A percentile compares a stretch with the other conserved stretches of the same genome.
phyloP scores from a whole-genome alignment of 2,113 vertebrate species.

The Triplophysa siluroides region DNA sequence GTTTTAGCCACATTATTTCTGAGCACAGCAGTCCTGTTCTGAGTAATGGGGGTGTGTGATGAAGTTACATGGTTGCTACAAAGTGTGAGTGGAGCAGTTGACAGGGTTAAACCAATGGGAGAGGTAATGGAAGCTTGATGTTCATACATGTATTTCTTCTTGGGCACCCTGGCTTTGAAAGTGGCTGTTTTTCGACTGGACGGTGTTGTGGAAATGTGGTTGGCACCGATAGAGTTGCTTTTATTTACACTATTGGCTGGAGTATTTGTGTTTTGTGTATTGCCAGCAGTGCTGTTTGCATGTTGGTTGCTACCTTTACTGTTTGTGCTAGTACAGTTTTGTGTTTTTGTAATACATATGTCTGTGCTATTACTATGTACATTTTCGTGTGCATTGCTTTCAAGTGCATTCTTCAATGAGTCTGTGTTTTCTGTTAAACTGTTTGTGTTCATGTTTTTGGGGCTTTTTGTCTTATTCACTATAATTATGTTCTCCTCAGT shows the following conservation, averaged over 20 bases:
- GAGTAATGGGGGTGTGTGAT: not conserved
- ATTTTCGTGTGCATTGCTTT: constrained; percentile 1
- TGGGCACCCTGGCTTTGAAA: constrained; percentile 86
- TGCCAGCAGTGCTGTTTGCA: constrained; percentile 39
- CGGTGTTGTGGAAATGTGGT: constrained; percentile 70
- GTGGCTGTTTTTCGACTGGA: constrained; percentile 88
- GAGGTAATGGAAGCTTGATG: constrained; percentile 68
- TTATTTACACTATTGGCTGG: constrained; percentile 38
- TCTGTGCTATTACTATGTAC: constrained; percentile 16
- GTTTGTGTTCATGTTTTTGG: constrained; percentile 44
- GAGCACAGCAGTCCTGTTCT: constrained; percentile 11
- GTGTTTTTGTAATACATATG: constrained; percentile 11
- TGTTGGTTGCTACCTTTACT: constrained; percentile 50
- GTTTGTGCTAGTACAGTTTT: constrained; percentile 47
- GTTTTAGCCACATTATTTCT: constrained; percentile 15
- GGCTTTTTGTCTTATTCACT: constrained; percentile 56
- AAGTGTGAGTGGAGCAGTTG: constrained; percentile 53
- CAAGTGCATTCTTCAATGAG: constrained; percentile 3
- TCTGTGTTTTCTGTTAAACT: constrained; percentile 36
- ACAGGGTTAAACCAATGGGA: constrained; percentile 33
- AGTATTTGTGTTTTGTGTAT: constrained; percentile 26
- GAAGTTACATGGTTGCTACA: constrained; percentile 33
- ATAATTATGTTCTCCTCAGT: constrained; percentile 58
- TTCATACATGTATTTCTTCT: constrained; percentile 87
- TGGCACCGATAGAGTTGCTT: constrained; percentile 55